A percentile compares a stretch with the other conserved stretches of the same genome.
These are phyloP conservation scores for Aplocera efformata DNA, from an alignment of 2,888 invertebrate genomes.

Conservation along the genomic window DNA sequence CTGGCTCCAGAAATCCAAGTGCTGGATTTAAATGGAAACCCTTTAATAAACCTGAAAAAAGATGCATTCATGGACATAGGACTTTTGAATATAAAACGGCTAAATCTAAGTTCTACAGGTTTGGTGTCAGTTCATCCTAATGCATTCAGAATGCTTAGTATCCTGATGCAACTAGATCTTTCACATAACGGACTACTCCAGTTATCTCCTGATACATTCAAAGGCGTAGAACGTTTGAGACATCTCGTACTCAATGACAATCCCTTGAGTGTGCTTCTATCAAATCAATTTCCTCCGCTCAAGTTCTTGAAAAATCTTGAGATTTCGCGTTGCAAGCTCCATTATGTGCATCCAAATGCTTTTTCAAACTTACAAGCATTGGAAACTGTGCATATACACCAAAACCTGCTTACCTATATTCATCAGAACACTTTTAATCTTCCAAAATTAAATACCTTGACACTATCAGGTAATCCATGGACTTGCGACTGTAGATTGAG, in stretches of 20 bases:
- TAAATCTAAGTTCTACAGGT: conserved; percentile 88
- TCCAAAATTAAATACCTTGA: conserved; percentile 85
- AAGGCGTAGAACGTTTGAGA: conserved; percentile 89
- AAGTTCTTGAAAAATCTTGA: conserved; percentile 90
- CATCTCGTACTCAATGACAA: conserved; percentile 90
- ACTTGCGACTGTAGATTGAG: conserved; percentile 92
- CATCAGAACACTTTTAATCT: conserved; percentile 70
- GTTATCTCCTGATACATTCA: conserved; percentile 89
- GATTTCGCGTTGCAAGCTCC: conserved; percentile 88
- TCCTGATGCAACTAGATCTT: conserved; percentile 92
- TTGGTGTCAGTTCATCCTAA: conserved; percentile 87
- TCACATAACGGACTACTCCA: conserved; percentile 88
- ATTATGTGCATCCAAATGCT: conserved; percentile 86
- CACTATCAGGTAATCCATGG: conserved; percentile 93
- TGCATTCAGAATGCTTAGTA: conserved; percentile 90
- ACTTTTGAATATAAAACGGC: conserved; percentile 90
- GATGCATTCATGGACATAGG: conserved; percentile 90
- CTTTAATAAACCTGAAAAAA: conserved; percentile 84
- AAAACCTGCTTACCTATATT: conserved; percentile 87
- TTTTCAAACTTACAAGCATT: conserved; percentile 86
- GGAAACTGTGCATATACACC: conserved; percentile 91
- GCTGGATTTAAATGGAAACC: conserved; percentile 90
- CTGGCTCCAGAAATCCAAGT: conserved; percentile 80
- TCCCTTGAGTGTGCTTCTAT: conserved; percentile 85
- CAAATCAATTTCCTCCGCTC: conserved; percentile 89